Evolutionary conservation across 1,140 invertebrate species (phyloP).

Genomic region (Argopecten irradians): DNA sequence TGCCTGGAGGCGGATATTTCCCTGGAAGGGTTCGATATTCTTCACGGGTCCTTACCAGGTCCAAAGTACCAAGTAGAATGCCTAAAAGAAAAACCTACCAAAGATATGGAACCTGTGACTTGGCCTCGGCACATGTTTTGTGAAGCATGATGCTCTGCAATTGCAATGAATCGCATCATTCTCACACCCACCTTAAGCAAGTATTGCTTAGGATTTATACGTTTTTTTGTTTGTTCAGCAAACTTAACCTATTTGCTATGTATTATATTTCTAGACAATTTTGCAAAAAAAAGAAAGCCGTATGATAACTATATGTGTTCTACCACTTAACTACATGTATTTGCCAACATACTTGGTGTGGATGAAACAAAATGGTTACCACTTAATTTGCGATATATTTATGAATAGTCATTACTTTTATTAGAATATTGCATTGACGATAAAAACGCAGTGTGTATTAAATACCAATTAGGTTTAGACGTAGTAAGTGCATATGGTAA

Average conservation of each 20-base stretch:
- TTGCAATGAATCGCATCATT: background rate
- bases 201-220: background rate
- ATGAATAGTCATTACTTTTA: background rate
- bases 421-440: background rate
- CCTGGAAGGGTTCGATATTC: background rate
- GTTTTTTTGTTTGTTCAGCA: background rate
- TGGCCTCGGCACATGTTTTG: background rate
- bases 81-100: constrained; percentile 20
- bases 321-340: background rate
- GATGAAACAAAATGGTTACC: background rate
- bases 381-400: background rate
- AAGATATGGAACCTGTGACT: background rate
- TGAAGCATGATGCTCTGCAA: background rate
- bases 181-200: background rate
- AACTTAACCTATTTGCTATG: constrained; percentile 9
- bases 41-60: background rate
- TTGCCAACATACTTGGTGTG: background rate
- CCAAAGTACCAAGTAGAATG: background rate
- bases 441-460: background rate
- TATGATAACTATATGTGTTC: background rate
- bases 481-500: background rate
- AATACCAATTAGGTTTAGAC: background rate
- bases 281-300: background rate
- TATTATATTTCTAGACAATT: background rate
- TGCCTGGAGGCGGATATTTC: background rate